Evolutionary conservation across 2,888 invertebrate genomes (phyloP), one percentile per base, ranked within the genome.

Genomic region (Schrankia costaestrigalis): DNA sequence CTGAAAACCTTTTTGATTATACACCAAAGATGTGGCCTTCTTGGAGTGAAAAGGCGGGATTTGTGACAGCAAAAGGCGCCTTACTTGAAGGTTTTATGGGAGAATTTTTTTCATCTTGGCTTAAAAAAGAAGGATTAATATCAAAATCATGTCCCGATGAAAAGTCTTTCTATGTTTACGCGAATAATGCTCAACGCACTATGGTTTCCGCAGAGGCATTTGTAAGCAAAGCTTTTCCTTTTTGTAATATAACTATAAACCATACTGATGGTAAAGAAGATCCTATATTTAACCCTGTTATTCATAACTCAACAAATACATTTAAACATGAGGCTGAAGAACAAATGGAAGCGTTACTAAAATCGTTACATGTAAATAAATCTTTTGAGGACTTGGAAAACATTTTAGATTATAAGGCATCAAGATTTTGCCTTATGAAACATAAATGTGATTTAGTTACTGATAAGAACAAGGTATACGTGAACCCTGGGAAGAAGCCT

Each of bases 71-170:
- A 4, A 82, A 77, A 63, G 83, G 83, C 11, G 63, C 45, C 1
- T 11, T 69, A 2, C 44, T 83, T 7, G 83, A 83, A 70, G 76
- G 79, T 4, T 73, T 42, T 37, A 77, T 83, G 77, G 83, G 80
- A 7, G 55, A 53, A 28, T 80, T 55, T 43, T 74, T 80, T 22
- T 45, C 45, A 11, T 26, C 51, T 0, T 78, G 78, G 78, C 57
- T 80, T 6, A 38, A 31, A n/a, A 31, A 65, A 38, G 53, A 73
- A 47, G 63, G 60, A 9, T 36, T 83, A 18, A 33, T 79, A 21
- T 21, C 55, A 0, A 6, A 48, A 9, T 10, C 10, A 5, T 77
- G 81, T 46, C 84, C 85, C 0, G 40, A 46, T 1, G 65, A 76
- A 38, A 54, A 74, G 9, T 55, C 53, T 3, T 71, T 85, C 30